Percentiles rank a stretch among this genome's conserved stretches.
Evolutionary conservation across 2,888 invertebrate genomes (phyloP).

Genomic region (Aspidapion aeneum): DNA sequence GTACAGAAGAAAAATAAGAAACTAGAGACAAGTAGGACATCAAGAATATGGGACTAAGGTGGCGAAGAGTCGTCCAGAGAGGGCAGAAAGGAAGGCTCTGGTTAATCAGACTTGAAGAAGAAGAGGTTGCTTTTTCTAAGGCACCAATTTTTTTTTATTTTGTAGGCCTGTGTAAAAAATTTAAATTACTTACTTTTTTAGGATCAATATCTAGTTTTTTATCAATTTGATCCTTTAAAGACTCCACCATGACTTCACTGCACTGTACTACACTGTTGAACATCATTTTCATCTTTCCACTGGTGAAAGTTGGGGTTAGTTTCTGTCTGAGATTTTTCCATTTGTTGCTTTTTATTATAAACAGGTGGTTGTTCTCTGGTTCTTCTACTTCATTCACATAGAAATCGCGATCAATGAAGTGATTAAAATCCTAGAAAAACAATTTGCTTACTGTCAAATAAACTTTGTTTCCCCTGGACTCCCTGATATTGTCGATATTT

Average conservation of each 20-base stretch:
- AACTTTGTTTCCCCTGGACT: too few relatives aligned
- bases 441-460: neutral
- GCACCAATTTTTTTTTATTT: too few relatives aligned
- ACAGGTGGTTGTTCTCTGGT: slow-evolving; percentile 52
- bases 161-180: too few relatives aligned
- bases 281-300: slow-evolving; percentile 49
- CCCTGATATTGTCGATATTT: too few relatives aligned
- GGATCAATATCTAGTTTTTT: slow-evolving; percentile 7
- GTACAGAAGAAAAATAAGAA: too few relatives aligned
- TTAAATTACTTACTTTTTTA: slow-evolving; percentile 10
- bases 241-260: slow-evolving; percentile 3
- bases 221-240: neutral
- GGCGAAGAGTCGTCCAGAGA: too few relatives aligned
- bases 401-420: slow-evolving; percentile 35
- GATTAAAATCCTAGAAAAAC: slow-evolving; percentile 25
- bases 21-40: too few relatives aligned
- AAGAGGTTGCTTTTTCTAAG: too few relatives aligned
- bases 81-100: too few relatives aligned
- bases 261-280: slow-evolving; percentile 23
- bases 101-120: too few relatives aligned
- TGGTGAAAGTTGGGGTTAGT: slow-evolving; percentile 55
- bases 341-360: slow-evolving; percentile 51
- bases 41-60: too few relatives aligned
- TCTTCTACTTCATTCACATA: slow-evolving; percentile 37
- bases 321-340: slow-evolving; percentile 61